A percentile compares a stretch with the other conserved stretches of the same genome.
These are phyloP conservation scores for Garrulus glandarius DNA, from an alignment of 2,797 vertebrate genomes.

Conservation along the genomic window DNA sequence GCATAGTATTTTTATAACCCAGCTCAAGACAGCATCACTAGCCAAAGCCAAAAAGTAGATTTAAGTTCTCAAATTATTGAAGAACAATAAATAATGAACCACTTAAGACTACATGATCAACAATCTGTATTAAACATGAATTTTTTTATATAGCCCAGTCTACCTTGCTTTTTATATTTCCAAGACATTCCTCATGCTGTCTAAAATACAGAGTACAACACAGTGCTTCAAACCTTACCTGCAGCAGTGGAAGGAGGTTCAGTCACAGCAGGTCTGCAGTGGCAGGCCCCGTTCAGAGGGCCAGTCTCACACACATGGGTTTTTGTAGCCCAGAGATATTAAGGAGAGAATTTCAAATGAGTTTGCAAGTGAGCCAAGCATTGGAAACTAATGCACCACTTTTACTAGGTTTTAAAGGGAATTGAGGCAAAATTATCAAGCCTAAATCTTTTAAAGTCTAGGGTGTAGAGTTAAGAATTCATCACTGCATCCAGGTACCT, in stretches of 20 bases:
- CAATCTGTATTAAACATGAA: neutral
- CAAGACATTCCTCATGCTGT: neutral
- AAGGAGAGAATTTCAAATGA: neutral
- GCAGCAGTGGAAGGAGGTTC: neutral
- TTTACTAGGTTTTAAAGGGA: neutral
- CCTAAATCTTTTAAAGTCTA: neutral
- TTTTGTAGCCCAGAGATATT: neutral
- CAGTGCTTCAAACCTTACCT: neutral
- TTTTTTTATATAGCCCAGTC: neutral
- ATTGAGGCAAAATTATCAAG: neutral
- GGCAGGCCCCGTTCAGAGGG: neutral
- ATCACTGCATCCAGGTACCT: neutral
- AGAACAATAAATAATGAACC: conserved; percentile 13
- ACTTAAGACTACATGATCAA: neutral
- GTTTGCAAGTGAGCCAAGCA: neutral
- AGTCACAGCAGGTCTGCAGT: neutral
- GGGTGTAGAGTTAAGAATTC: neutral
- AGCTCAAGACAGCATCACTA: conserved; percentile 13
- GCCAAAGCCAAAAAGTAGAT: conserved; percentile 22
- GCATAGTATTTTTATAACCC: conserved; percentile 31
- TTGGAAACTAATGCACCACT: neutral
- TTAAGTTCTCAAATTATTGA: conserved; percentile 4
- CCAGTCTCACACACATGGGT: accelerated
- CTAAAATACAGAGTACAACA: neutral
- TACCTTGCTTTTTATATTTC: neutral